Evolutionary conservation across 2,797 vertebrate genomes (phyloP).

Genomic region (Eurystomus glaucurus): DNA sequence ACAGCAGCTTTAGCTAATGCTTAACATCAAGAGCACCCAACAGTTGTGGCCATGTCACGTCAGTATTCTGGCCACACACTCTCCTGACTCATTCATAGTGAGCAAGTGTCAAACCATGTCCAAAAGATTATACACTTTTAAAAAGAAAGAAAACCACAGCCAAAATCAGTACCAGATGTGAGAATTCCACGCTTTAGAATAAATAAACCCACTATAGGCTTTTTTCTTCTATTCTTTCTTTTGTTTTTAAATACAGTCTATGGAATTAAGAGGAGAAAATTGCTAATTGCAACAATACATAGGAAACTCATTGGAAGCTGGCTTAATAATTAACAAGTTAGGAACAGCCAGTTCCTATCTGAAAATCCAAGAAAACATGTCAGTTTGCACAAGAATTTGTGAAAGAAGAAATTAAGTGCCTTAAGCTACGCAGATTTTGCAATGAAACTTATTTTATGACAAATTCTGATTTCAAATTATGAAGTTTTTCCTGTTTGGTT

Average conservation of each 20-base stretch:
- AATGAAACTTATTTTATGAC: not conserved
- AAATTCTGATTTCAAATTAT: not conserved
- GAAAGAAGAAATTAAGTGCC: not conserved
- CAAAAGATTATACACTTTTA: conserved; percentile 47
- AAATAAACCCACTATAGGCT: conserved; percentile 15
- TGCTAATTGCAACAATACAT: not conserved
- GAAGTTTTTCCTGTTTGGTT: not conserved
- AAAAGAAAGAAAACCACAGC: conserved; percentile 55
- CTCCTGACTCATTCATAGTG: conserved; percentile 54
- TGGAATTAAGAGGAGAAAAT: not conserved
- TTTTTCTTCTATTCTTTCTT: conserved; percentile 10
- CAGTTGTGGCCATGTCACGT: conserved; percentile 38
- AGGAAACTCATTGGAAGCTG: not conserved
- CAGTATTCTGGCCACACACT: conserved; percentile 38
- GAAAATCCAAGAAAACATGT: not conserved
- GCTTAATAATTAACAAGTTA: conserved; percentile 11
- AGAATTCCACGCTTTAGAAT: conserved; percentile 27
- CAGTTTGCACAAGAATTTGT: not conserved
- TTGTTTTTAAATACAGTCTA: not conserved
- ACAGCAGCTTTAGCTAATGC: conserved; percentile 32
- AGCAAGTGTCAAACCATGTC: conserved; percentile 56
- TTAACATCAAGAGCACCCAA: conserved; percentile 15
- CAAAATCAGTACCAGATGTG: conserved; percentile 40
- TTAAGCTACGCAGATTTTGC: not conserved
- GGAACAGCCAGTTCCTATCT: not conserved